Percentiles rank a stretch among this genome's conserved stretches.
These are phyloP conservation scores for Pantala flavescens DNA, from an alignment of 1,140 invertebrate species.

Conservation along the genomic window DNA sequence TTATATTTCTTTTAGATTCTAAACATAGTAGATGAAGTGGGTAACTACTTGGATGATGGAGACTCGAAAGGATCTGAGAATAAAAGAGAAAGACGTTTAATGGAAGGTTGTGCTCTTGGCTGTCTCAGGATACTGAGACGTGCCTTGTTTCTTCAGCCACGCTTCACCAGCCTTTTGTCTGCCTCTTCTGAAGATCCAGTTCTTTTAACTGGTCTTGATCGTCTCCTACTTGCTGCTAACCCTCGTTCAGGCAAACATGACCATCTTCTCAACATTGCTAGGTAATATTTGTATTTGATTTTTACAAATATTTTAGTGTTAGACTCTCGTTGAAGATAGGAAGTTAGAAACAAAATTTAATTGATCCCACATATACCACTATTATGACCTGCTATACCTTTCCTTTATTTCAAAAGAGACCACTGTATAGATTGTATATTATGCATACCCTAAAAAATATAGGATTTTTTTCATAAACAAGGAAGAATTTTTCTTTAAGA, in stretches of 20 bases:
- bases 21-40: background rate
- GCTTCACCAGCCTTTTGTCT: constrained; percentile 49
- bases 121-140: background rate
- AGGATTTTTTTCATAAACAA: no score
- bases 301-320: background rate
- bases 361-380: no score
- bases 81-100: background rate
- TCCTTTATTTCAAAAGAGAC: no score
- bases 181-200: constrained; percentile 44
- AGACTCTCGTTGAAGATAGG: background rate
- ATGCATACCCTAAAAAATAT: no score
- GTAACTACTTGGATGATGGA: background rate
- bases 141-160: constrained; percentile 43
- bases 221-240: constrained; percentile 73
- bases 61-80: background rate
- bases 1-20: background rate
- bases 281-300: constrained; percentile 39
- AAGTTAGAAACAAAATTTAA: background rate
- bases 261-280: constrained; percentile 66
- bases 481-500: no score
- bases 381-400: no score
- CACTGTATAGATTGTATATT: no score
- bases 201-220: constrained; percentile 61
- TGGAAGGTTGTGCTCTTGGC: background rate
- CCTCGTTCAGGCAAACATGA: constrained; percentile 61